Percentiles rank a stretch among this genome's conserved stretches.
These are phyloP conservation scores for Potorous gilbertii DNA, from an alignment of 2,797 vertebrate genomes.

Conservation along the genomic window DNA sequence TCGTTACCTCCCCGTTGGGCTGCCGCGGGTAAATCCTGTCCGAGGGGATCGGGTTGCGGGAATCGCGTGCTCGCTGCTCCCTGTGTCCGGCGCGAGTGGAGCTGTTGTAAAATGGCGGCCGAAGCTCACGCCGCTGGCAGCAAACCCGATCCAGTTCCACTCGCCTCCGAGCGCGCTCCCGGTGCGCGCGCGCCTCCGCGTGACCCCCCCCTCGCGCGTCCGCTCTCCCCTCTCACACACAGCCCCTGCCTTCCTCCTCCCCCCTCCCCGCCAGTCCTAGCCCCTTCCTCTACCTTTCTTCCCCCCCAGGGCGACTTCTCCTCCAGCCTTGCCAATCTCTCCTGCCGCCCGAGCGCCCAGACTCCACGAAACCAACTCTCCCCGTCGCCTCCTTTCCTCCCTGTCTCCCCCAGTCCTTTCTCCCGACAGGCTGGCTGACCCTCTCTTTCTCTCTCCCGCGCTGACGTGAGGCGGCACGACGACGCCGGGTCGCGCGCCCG, in stretches of 20 bases:
- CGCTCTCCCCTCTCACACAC: conserved; percentile 69
- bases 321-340: conserved; percentile 77
- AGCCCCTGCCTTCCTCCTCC: conserved; percentile 64
- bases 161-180: conserved; percentile 83
- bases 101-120: conserved; percentile 98
- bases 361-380: not conserved
- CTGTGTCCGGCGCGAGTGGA: conserved; percentile 92
- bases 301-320: conserved; percentile 41
- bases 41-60: conserved; percentile 80
- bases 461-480: conserved; percentile 76
- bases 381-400: conserved; percentile 21
- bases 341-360: not conserved
- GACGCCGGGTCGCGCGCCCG: conserved; percentile 75
- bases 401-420: conserved; percentile 49
- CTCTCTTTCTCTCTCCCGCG: conserved; percentile 81
- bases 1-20: conserved; percentile 78
- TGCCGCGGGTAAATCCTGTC: conserved; percentile 79
- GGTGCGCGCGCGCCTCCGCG: conserved; percentile 73
- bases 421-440: conserved; percentile 4
- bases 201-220: conserved; percentile 75
- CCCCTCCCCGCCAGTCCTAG: conserved; percentile 15
- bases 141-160: conserved; percentile 86
- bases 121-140: conserved; percentile 95
- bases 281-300: conserved; percentile 7
- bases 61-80: conserved; percentile 89